A percentile compares a stretch with the other conserved stretches of the same genome.
These are phyloP conservation scores for Hirundichthys speculiger DNA, from an alignment of 2,113 vertebrate species.

Conservation along the genomic window DNA sequence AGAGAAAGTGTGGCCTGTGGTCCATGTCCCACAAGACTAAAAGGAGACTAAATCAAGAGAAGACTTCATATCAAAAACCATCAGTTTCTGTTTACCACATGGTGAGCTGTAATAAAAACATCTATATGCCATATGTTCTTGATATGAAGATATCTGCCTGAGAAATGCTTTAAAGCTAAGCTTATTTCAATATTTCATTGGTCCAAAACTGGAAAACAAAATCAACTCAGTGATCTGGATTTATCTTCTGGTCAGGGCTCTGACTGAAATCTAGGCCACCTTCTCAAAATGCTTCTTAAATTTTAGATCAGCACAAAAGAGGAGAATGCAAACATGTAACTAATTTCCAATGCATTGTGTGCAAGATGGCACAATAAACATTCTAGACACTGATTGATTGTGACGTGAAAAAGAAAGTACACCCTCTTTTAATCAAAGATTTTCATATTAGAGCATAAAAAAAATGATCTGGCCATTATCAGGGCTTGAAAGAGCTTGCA, in stretches of 20 bases:
- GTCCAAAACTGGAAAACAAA: neutral
- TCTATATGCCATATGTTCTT: conserved; percentile 1
- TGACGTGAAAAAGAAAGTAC: no score
- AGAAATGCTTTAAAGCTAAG: conserved; percentile 1
- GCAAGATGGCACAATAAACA: neutral
- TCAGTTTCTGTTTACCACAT: conserved; percentile 18
- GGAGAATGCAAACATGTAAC: conserved; percentile 5
- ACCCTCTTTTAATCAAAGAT: no score
- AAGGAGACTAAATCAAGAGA: conserved; percentile 39
- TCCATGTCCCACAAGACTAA: conserved; percentile 52
- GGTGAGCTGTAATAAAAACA: neutral
- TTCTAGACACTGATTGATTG: conserved; percentile 7
- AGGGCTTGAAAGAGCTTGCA: no score
- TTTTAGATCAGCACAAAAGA: neutral
- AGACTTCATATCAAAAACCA: conserved; percentile 19
- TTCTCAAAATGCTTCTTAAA: conserved; percentile 1
- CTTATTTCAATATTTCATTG: neutral
- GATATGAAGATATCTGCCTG: neutral
- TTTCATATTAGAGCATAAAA: no score
- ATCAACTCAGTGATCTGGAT: neutral
- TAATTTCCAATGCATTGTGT: conserved; percentile 35
- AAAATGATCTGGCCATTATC: no score
- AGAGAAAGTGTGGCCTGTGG: conserved; percentile 46
- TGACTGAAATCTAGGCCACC: conserved; percentile 9
- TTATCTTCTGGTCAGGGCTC: neutral